Evolutionary conservation across 1,140 invertebrate genomes (phyloP).

Genomic region (Drosophila asahinai): DNA sequence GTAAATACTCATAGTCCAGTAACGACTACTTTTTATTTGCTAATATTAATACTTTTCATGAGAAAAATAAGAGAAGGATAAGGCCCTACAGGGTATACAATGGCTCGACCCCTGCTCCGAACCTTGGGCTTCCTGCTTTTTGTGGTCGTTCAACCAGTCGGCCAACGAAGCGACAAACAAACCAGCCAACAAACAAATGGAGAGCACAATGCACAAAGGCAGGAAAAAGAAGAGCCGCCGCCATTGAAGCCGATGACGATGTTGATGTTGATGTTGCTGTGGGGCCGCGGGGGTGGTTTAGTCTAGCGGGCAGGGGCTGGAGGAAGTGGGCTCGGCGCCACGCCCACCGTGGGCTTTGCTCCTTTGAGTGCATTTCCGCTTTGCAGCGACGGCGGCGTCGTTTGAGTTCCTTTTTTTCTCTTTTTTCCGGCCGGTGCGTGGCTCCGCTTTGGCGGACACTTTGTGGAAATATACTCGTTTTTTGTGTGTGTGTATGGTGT

Average conservation of each 20-base stretch:
- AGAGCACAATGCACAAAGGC: conserved; percentile 51
- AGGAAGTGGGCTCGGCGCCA: conserved; percentile 1
- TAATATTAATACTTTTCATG: not conserved
- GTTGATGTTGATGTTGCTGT: conserved; percentile 10
- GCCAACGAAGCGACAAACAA: conserved; percentile 48
- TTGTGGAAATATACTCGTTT: conserved; percentile 27
- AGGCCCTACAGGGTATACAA: conserved; percentile 3
- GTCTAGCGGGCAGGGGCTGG: not conserved
- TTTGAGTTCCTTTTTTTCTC: conserved; percentile 51
- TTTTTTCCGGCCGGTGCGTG: conserved; percentile 52
- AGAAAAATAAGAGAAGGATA: not conserved
- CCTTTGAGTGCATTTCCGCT: conserved; percentile 73
- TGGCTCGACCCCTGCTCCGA: not conserved
- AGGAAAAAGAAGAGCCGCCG: conserved; percentile 34
- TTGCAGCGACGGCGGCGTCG: conserved; percentile 49
- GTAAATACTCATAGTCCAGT: no score
- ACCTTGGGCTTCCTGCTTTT: conserved; percentile 8
- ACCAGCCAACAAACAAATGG: conserved; percentile 36
- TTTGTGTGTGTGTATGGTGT: conserved; percentile 13
- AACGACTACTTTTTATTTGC: no score
- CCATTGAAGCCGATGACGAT: conserved; percentile 47
- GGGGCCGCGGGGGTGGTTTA: not conserved
- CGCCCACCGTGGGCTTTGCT: conserved; percentile 24
- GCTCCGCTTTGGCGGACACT: conserved; percentile 48
- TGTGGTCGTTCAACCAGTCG: conserved; percentile 44